Conservation (phyloP, 2,888 invertebrate genomes). For the Mythimna lalbum region DNA sequence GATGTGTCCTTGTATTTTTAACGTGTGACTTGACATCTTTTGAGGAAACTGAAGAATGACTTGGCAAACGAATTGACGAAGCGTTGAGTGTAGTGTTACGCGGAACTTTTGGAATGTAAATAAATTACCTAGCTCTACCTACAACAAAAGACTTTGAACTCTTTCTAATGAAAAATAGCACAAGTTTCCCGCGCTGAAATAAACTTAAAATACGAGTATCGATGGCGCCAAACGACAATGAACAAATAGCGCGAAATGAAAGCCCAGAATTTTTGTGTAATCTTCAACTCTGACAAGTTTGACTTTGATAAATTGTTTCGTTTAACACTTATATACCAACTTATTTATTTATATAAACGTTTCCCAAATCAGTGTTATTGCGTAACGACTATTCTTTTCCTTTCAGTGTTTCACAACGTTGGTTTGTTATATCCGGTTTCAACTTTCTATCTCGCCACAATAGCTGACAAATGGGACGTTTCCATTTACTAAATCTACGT, state of each 20-base stretch:
- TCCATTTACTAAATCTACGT: conserved; percentile 61
- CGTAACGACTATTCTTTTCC: conserved; percentile 34
- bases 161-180: conserved; percentile 57
- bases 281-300: conserved; percentile 43
- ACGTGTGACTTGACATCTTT: conserved; percentile 40
- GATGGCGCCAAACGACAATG: conserved; percentile 58
- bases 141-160: conserved; percentile 54
- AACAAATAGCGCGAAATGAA: conserved; percentile 51
- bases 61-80: conserved; percentile 51
- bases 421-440: conserved; percentile 40
- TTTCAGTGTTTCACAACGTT: conserved; percentile 31
- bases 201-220: conserved; percentile 56
- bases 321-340: conserved; percentile 19
- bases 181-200: conserved; percentile 59
- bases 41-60: conserved; percentile 45
- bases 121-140: conserved; percentile 29
- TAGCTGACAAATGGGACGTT: conserved; percentile 51
- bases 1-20: conserved; percentile 45
- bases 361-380: conserved; percentile 14
- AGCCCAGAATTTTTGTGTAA: conserved; percentile 29
- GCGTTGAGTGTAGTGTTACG: conserved; percentile 59
- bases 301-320: conserved; percentile 47
- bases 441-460: conserved; percentile 36
- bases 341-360: conserved; percentile 27
- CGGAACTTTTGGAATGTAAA: conserved; percentile 52